Evolutionary conservation across 1,140 invertebrate species (phyloP).

Genomic region (Metaphire vulgaris): DNA sequence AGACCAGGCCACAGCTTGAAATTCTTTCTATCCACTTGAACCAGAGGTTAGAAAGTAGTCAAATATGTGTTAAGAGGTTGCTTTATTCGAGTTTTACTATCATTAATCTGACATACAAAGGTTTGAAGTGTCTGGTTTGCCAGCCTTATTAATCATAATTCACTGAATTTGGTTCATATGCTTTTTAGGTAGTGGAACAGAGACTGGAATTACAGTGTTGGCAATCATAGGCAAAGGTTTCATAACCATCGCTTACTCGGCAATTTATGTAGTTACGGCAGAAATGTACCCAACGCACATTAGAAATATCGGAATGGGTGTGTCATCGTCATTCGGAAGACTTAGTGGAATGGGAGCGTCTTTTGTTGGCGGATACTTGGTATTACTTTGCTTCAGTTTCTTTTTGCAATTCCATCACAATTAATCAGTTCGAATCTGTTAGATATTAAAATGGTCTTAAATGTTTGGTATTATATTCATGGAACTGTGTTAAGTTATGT

Average conservation of each 20-base stretch:
- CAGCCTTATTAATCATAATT: no score
- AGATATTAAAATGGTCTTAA: not conserved
- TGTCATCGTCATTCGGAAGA: conserved; percentile 67
- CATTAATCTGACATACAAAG: no score
- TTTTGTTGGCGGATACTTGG: conserved; percentile 21
- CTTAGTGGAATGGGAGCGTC: conserved; percentile 68
- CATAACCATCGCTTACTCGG: conserved; percentile 70
- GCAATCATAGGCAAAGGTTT: conserved; percentile 70
- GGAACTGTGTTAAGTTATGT: not conserved
- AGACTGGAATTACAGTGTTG: conserved; percentile 44
- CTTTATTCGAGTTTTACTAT: no score
- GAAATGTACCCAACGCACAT: conserved; percentile 67
- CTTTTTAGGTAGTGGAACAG: not conserved
- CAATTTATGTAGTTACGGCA: conserved; percentile 83
- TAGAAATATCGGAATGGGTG: conserved; percentile 67
- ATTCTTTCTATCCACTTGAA: no score
- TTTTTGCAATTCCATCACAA: not conserved
- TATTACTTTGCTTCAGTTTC: not conserved
- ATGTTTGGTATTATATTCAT: not conserved
- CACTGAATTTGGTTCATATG: no score
- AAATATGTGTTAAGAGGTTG: no score
- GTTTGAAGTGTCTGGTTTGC: no score
- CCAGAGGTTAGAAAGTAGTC: no score
- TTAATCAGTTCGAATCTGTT: not conserved
- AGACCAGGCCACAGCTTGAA: no score